Base-by-base conservation (phyloP, 1,140 invertebrate species). In the Drepana arcuata region DNA sequence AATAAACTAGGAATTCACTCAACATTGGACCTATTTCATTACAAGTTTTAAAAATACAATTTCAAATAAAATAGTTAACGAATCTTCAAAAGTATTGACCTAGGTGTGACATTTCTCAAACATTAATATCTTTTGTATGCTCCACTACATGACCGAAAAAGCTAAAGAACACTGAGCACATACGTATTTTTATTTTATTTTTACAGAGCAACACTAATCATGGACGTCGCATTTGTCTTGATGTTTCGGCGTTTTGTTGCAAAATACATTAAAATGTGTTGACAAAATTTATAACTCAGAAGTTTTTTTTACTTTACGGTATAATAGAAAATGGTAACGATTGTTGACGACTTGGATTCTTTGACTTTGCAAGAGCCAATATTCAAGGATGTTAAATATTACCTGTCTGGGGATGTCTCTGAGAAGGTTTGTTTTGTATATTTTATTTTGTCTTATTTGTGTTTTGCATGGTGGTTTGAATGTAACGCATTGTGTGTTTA, bases 341-440 rank as follows among this genome's bases (percentile, higher is more conserved):
- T 83, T 68, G 73, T 72, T 60, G 77, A 79, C 65, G 79, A 81
- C 65, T 67, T 82, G 71, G 81, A 84, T 66, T 73, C 78, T 62
- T 75, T 83, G 66, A 66, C 64, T 54, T 69, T 84, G 48, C 68
- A 79, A 65, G 75, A 83, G 45, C 71, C 70, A 49, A 78, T 88
- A 51, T 88, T 88, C 66, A 83, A 83, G 52, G 84, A 89, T 79
- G 85, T 92, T 48, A 91, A 90, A 73, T 92, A 88, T 82, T 91
- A 88, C 78, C 80, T 90, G 55, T 90, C 87, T 64, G 90, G 90
- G 45, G 86, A 88, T 74, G 86, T 88, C 38, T 85, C 87, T 49
- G 86, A 89, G 59, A 89, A 89, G 84, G 89, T 91, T 79, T 71
- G 68, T 79, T 73, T 62, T 71, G 60, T 50, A 57, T 49, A 44